Conservation (phyloP, 2,888 invertebrate genomes). For the Callinectes sapidus region DNA sequence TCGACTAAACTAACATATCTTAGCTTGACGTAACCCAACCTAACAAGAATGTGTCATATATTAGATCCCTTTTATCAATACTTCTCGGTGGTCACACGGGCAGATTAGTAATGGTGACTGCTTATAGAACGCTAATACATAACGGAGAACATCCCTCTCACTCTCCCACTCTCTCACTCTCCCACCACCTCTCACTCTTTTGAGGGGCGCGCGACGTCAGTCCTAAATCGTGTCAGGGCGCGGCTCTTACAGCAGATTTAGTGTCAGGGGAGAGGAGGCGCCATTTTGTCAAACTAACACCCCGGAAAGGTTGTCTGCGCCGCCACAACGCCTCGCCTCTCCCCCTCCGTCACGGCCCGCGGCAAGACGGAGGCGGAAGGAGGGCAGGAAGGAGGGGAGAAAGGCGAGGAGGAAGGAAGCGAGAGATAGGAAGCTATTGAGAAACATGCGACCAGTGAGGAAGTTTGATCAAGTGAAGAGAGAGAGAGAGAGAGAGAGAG, state of each 20-base stretch:
- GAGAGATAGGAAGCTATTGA: conserved; percentile 16
- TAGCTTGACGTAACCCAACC: too few species aligned
- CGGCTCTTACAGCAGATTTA: conserved; percentile 41
- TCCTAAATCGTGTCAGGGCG: background rate
- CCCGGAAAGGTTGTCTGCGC: conserved; percentile 49
- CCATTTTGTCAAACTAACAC: conserved; percentile 60
- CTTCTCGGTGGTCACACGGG: background rate
- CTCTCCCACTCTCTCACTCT: background rate
- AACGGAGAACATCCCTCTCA: background rate
- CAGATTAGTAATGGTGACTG: background rate
- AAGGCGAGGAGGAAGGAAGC: conserved; percentile 29
- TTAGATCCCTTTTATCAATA: background rate
- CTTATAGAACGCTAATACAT: background rate
- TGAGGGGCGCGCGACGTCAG: background rate
- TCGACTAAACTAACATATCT: too few species aligned
- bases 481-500: conserved; percentile 13
- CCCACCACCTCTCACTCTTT: conserved; percentile 28
- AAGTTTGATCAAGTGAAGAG: background rate
- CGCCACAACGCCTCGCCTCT: conserved; percentile 3
- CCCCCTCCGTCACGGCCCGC: conserved; percentile 4
- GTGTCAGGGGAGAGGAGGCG: conserved; percentile 30
- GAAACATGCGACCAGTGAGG: background rate
- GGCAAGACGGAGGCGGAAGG: background rate
- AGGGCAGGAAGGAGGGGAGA: background rate
- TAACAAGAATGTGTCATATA: too few species aligned